Conservation (phyloP, 1,140 invertebrate species). For the Battus philenor region DNA sequence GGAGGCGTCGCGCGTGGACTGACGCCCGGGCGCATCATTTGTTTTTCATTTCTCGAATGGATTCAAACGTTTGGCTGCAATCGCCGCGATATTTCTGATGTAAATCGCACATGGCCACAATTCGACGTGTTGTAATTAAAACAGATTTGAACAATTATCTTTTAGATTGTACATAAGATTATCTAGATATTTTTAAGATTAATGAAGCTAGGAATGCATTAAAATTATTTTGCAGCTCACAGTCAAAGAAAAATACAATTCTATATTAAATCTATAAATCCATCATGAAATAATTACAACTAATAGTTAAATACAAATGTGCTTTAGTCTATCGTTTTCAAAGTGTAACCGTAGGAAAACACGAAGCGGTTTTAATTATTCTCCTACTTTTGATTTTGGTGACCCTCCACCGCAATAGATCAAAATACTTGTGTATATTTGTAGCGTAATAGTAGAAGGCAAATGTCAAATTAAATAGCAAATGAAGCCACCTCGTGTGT, state of each 20-base stretch:
- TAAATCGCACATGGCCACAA: neutral
- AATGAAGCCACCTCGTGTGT: constrained; percentile 15
- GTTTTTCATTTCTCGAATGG: constrained; percentile 14
- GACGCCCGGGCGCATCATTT: constrained; percentile 28
- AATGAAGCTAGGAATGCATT: constrained; percentile 66
- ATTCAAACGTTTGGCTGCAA: constrained; percentile 1
- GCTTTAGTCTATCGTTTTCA: constrained; percentile 17
- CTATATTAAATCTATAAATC: constrained; percentile 45
- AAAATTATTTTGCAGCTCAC: constrained; percentile 64
- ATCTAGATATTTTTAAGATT: constrained; percentile 60
- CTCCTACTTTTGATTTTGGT: neutral
- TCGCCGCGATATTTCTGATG: neutral
- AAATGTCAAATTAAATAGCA: neutral
- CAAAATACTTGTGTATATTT: neutral
- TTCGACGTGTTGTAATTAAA: constrained; percentile 41
- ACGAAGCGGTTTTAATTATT: constrained; percentile 14
- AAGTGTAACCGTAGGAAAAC: constrained; percentile 11
- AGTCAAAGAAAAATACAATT: constrained; percentile 46
- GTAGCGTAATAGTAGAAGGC: no score
- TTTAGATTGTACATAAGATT: constrained; percentile 71
- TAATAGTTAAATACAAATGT: constrained; percentile 40
- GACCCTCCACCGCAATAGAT: neutral
- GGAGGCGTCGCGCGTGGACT: constrained; percentile 60
- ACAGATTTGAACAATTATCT: constrained; percentile 61
- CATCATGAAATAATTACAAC: no score